A percentile compares a stretch with the other conserved stretches of the same genome.
Evolutionary conservation across 2,888 invertebrate genomes (phyloP).

Genomic region (Nemotelus pantherinus): DNA sequence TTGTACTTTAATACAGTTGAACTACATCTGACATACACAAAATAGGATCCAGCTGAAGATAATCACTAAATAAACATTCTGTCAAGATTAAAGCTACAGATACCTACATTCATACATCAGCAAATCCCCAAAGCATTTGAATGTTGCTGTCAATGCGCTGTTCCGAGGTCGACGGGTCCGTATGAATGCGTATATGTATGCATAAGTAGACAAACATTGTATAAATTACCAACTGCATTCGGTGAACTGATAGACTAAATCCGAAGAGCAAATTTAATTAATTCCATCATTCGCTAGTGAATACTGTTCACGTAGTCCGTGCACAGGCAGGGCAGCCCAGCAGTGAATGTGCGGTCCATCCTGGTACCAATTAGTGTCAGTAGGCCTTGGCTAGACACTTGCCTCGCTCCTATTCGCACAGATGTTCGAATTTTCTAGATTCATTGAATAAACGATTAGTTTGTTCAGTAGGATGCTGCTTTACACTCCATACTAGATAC

Average conservation of each 20-base stretch:
- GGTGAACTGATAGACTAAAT: constrained; percentile 36
- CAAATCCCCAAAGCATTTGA: not conserved
- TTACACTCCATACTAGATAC: not conserved
- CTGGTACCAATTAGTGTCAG: constrained; percentile 38
- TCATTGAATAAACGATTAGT: constrained; percentile 38
- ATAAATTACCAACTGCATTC: constrained; percentile 42
- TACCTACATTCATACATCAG: not conserved
- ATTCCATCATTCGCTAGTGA: constrained; percentile 43
- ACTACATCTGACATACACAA: no score
- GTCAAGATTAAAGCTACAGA: not conserved
- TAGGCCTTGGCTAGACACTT: constrained; percentile 8
- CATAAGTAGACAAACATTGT: constrained; percentile 7
- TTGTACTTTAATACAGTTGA: no score
- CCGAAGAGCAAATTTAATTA: constrained; percentile 44
- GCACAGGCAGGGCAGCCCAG: not conserved
- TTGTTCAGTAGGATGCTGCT: not conserved
- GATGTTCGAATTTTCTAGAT: constrained; percentile 34
- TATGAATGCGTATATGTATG: not conserved
- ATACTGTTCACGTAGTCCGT: constrained; percentile 17
- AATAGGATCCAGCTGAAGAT: not conserved
- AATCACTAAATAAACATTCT: not conserved
- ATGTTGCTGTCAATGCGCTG: not conserved
- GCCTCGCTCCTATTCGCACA: constrained; percentile 13
- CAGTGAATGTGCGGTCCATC: constrained; percentile 25
- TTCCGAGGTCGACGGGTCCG: not conserved